phyloP scores from a whole-genome alignment of 2,797 vertebrate genomes.

The Oophaga sylvatica region DNA sequence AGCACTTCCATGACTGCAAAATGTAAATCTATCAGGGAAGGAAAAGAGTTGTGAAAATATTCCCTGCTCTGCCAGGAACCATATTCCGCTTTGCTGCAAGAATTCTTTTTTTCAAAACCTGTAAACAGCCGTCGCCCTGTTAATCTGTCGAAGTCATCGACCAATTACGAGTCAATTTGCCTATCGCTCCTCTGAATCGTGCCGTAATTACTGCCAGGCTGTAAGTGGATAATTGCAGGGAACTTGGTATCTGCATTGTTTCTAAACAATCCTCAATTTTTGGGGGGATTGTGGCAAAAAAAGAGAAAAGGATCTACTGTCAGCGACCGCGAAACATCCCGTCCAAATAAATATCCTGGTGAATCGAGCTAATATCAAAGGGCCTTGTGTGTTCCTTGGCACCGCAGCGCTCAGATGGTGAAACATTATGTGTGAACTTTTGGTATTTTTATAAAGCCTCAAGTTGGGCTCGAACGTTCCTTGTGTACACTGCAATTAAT shows the following conservation, averaged over 20 bases:
- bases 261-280: not conserved
- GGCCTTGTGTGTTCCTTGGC: constrained; percentile 41
- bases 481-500: constrained; percentile 29
- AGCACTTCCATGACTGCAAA: constrained; percentile 24
- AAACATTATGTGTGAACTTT: constrained; percentile 55
- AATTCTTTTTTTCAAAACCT: constrained; percentile 15
- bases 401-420: not conserved
- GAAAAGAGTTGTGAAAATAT: constrained; percentile 28
- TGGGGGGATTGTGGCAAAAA: not conserved
- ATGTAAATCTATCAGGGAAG: constrained; percentile 48
- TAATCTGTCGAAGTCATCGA: constrained; percentile 43
- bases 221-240: constrained; percentile 31
- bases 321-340: constrained; percentile 39
- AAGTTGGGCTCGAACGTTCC: constrained; percentile 4
- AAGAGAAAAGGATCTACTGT: constrained; percentile 11
- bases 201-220: constrained; percentile 39
- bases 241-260: constrained; percentile 27
- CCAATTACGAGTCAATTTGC: constrained; percentile 56
- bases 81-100: constrained; percentile 21
- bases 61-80: constrained; percentile 36
- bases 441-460: constrained; percentile 35
- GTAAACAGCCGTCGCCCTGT: constrained; percentile 39
- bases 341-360: constrained; percentile 54
- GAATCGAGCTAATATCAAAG: constrained; percentile 44
- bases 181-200: constrained; percentile 9